Percentiles rank a stretch among this genome's conserved stretches.
These are phyloP conservation scores for Rousettus madagascariensis DNA, from an alignment of 2,797 vertebrate species.

Conservation along the genomic window DNA sequence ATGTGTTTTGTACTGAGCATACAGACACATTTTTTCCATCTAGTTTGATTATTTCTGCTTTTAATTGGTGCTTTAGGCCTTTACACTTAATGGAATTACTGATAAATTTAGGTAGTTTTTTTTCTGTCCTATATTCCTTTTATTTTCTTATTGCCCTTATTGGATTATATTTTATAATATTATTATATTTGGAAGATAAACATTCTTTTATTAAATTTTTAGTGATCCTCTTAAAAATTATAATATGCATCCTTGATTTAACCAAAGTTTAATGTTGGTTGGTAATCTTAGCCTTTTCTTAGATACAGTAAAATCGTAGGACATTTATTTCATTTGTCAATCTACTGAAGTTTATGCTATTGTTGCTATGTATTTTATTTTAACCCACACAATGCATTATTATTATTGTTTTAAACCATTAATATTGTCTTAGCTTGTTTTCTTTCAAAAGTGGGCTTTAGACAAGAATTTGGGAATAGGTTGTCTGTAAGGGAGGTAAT, in stretches of 20 bases:
- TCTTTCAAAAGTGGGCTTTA: background rate
- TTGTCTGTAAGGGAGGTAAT: background rate
- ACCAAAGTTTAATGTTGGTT: constrained; percentile 18
- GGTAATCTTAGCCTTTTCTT: background rate
- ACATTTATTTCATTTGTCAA: background rate
- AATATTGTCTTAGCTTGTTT: background rate
- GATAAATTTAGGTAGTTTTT: background rate
- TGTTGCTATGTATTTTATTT: background rate
- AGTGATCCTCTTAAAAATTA: background rate
- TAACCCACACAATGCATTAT: background rate
- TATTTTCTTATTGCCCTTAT: background rate
- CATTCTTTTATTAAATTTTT: background rate
- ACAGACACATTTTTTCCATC: background rate
- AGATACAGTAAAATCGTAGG: background rate
- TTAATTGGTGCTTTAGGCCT: background rate
- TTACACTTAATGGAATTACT: background rate
- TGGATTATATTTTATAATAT: constrained; percentile 8
- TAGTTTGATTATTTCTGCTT: background rate
- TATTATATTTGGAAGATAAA: background rate
- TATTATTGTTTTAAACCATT: background rate
- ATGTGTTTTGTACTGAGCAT: background rate
- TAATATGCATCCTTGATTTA: background rate
- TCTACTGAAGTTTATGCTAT: background rate
- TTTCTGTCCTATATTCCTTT: background rate
- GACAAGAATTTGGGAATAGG: background rate